A percentile compares a stretch with the other conserved stretches of the same genome.
Evolutionary conservation across 2,113 vertebrate genomes (phyloP).

Genomic region (Actenoides hombroni): DNA sequence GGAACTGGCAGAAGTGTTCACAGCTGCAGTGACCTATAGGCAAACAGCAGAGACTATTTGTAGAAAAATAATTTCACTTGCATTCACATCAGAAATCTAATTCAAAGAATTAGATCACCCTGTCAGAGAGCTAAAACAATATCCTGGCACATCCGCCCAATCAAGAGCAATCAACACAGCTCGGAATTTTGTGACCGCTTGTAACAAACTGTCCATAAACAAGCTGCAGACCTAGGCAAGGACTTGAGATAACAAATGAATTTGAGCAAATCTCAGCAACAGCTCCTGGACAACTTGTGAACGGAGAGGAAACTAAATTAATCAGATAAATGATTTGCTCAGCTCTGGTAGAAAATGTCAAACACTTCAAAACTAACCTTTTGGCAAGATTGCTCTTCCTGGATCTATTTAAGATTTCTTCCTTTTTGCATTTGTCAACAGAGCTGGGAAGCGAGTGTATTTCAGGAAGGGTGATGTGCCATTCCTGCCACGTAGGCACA

Average conservation of each 20-base stretch:
- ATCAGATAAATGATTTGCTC: constrained; percentile 67
- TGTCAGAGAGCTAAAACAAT: not conserved
- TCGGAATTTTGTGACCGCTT: not conserved
- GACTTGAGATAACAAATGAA: constrained; percentile 52
- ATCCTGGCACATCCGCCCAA: not conserved
- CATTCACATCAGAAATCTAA: not conserved
- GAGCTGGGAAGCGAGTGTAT: not conserved
- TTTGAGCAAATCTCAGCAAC: constrained; percentile 50
- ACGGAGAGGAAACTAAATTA: constrained; percentile 51
- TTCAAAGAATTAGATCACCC: not conserved
- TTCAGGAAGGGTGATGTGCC: not conserved
- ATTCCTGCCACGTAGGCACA: not conserved
- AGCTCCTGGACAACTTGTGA: constrained; percentile 20
- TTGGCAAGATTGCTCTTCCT: constrained; percentile 50
- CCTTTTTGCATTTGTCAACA: constrained; percentile 46
- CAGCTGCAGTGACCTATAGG: not conserved
- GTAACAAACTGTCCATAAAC: constrained; percentile 1
- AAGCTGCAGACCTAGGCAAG: constrained; percentile 18
- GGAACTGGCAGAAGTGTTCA: not conserved
- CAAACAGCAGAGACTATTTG: not conserved
- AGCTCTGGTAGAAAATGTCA: constrained; percentile 53
- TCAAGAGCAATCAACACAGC: not conserved
- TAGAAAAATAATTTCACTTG: not conserved
- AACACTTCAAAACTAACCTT: constrained; percentile 57
- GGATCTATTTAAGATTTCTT: constrained; percentile 49